Conservation (phyloP, 2,888 invertebrate species). For the Melanargia galathea region DNA sequence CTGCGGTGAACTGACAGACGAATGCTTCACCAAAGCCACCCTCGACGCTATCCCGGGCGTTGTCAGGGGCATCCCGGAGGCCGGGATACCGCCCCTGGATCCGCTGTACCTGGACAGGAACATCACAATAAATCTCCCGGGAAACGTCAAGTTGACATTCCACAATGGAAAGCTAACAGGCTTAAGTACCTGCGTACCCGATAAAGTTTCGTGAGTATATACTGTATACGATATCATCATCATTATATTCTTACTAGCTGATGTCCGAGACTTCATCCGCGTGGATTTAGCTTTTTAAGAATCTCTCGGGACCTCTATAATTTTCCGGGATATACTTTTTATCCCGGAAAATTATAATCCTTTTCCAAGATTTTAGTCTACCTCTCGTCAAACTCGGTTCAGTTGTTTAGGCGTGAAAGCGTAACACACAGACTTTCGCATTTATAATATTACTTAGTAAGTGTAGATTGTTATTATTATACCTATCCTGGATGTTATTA, state of each 20-base stretch:
- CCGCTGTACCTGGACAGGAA: slow-evolving; percentile 68
- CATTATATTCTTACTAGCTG: not conserved
- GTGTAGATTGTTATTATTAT: too few species aligned
- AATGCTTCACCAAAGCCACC: slow-evolving; percentile 75
- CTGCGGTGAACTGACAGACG: slow-evolving; percentile 66
- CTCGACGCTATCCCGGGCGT: slow-evolving; percentile 72
- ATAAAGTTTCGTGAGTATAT: slow-evolving; percentile 76
- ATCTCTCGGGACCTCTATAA: too few species aligned
- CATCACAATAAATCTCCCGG: slow-evolving; percentile 71
- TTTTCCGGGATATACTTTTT: too few species aligned
- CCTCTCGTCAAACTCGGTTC: too few species aligned
- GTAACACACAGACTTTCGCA: too few species aligned
- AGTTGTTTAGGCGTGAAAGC: too few species aligned
- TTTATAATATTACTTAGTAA: too few species aligned
- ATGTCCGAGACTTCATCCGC: too few species aligned
- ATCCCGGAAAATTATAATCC: too few species aligned
- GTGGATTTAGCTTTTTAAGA: too few species aligned
- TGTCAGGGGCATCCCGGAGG: slow-evolving; percentile 72
- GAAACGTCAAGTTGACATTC: slow-evolving; percentile 74
- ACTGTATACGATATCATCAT: not conserved
- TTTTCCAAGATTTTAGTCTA: too few species aligned
- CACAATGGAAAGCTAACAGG: slow-evolving; percentile 71
- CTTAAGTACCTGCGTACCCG: slow-evolving; percentile 66
- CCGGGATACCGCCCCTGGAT: slow-evolving; percentile 67
- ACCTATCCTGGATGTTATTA: too few species aligned